Base-by-base conservation (phyloP, 2,797 vertebrate genomes). In the Hyperoplus immaculatus region DNA sequence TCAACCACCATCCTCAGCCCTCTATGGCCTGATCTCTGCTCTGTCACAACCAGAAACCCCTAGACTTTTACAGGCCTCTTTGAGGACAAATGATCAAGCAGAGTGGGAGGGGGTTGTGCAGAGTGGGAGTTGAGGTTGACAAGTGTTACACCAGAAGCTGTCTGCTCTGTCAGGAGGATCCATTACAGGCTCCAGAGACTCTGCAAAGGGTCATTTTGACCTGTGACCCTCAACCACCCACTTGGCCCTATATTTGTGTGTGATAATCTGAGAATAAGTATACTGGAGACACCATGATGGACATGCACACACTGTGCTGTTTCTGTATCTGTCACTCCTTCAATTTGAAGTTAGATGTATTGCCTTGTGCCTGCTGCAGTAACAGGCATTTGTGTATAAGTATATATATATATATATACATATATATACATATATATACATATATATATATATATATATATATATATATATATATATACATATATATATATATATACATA, bases 111-210 rank as follows among this genome's bases (percentile, higher is more conserved):
- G 50, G 51, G 18, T 4, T 29, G 54, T 47, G 10, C 16, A 42
- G 36, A 50, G 65, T 49, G 46, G 70, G 41, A 45, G 51, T 69
- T 16, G 47, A 60, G 65, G 76, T 78, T 47, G 58, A 83, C 68
- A 54, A 75, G 80, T 15, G 59, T 69, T 76, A 66, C 47, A 43
- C 64, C 63, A 73, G 70, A 68, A 56, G 18, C 56, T 14, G 38
- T 62, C 58, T 49, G 60, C 54, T 65, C 64, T 12, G 29, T 29
- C 29, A 29, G 21, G 18, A 54, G 69, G 81, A 84, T 87, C 77
- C 59, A 69, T 90, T 92, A 81, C 83, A 86, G 61, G 42, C 54
- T 65, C 63, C 72, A 79, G 68, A 85, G 72, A 69, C 72, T 82
- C 75, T 73, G 15, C 39, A 66, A 76, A 41, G 62, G 81, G 69